Base-by-base conservation (phyloP, 2,797 vertebrate species). In the Anguilla marmorata region DNA sequence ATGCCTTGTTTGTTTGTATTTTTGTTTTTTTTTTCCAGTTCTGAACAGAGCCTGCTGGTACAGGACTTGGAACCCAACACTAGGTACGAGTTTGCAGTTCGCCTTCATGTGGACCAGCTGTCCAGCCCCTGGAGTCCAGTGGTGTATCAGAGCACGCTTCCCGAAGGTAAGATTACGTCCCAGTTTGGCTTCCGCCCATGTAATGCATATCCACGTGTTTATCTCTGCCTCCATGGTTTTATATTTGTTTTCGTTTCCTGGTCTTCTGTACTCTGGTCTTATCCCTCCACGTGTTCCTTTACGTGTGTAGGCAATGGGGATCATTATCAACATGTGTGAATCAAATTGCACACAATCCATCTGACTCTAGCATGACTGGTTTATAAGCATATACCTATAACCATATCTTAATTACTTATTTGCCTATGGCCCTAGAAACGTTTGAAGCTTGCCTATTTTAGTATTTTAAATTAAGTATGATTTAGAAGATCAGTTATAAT, bases 71-170 rank as follows among this genome's bases (percentile, higher is more conserved):
- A 98, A 92, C 95, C 98, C 37, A 98, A 97, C 93, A 99, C 98
- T 16, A 97, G 96, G 91, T 99, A 99, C 74, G 99, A 99, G 92
- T 99, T 99, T 96, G 98, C 99, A 0, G 96, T 99, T 79, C 97
- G 99, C 30, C 91, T 99, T 86, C 98, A 99, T 0, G 96, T 98
- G 88, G 98, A 98, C 91, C 97, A 97, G 92, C 96, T 99, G 21
- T 97, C 98, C 87, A 99, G 99, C 89, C 99, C 99, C 72, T 99
- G 99, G 99, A 99, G 99, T 89, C 98, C 98, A 0, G 98, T 99
- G 69, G 97, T 98, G 89, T 99, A 98, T 92, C 97, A 98, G 89
- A 97, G 91, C 21, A 99, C 99, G 1, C 97, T 98, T 69, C 97
- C 98, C 85, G 97, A 98, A 93, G 97, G 99, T 99, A 93, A 95